Percentiles rank a stretch among this genome's conserved stretches.
Evolutionary conservation across 2,113 vertebrate species (phyloP).

Genomic region (Colaptes auratus): DNA sequence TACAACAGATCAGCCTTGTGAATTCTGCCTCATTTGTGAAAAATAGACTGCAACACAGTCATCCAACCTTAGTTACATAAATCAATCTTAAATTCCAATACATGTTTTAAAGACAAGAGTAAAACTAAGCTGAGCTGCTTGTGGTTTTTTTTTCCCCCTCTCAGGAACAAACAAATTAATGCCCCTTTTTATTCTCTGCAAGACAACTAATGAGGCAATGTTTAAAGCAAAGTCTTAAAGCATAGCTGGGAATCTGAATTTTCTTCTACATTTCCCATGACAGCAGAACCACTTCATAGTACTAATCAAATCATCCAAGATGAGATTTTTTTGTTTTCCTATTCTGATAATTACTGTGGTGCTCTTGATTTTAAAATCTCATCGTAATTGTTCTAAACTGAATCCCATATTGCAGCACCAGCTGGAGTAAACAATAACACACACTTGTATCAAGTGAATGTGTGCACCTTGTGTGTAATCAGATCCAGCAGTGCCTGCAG

Average conservation of each 20-base stretch:
- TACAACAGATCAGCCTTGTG: neutral
- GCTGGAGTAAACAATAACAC: neutral
- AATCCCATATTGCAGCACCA: neutral
- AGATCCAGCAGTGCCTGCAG: neutral
- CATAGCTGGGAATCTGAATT: neutral
- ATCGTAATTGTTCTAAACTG: neutral
- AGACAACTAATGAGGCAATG: neutral
- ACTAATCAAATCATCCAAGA: neutral
- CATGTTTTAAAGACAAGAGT: neutral
- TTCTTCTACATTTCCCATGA: neutral
- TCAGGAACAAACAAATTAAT: neutral
- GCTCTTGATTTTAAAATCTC: neutral
- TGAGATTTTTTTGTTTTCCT: neutral
- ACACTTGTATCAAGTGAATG: neutral
- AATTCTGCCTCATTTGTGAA: neutral
- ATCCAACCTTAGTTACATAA: neutral
- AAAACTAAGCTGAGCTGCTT: neutral
- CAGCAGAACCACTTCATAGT: neutral
- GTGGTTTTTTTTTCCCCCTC: neutral
- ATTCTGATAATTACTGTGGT: neutral
- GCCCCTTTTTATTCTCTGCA: neutral
- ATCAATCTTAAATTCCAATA: neutral
- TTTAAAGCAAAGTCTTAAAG: neutral
- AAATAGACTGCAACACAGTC: neutral
- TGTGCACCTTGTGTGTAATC: too few species aligned